phyloP scores from a whole-genome alignment of 1,140 invertebrate species.

The Periplaneta americana region DNA sequence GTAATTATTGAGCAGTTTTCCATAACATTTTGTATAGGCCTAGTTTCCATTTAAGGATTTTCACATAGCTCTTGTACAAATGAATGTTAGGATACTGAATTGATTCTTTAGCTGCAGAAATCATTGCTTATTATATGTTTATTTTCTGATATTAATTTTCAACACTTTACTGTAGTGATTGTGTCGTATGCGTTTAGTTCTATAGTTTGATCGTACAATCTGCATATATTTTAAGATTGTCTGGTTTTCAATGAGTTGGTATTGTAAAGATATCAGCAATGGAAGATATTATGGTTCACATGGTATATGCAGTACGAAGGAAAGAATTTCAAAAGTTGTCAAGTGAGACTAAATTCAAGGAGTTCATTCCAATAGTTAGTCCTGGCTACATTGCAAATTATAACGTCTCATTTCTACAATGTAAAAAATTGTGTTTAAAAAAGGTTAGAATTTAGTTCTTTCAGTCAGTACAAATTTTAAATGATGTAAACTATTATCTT shows the following conservation, averaged over 20 bases:
- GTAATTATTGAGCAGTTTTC: background rate
- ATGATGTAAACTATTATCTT: too few species aligned
- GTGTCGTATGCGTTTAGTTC: background rate
- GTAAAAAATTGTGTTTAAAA: too few species aligned
- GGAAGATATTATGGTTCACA: background rate
- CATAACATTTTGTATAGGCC: background rate
- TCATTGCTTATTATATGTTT: background rate
- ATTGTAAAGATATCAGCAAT: background rate
- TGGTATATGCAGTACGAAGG: background rate
- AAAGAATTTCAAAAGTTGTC: background rate
- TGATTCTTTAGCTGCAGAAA: background rate
- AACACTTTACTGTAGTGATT: background rate
- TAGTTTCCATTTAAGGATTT: background rate
- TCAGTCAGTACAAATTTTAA: too few species aligned
- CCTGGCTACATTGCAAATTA: too few species aligned
- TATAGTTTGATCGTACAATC: background rate
- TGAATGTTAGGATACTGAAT: background rate
- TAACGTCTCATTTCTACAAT: too few species aligned
- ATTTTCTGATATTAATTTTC: background rate
- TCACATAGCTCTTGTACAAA: background rate
- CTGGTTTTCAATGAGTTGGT: background rate
- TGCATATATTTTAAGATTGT: background rate
- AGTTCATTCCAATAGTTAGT: too few species aligned
- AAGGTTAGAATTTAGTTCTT: too few species aligned
- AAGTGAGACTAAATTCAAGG: too few species aligned